Evolutionary conservation across 2,888 invertebrate species (phyloP).

Genomic region (Tyria jacobaeae): DNA sequence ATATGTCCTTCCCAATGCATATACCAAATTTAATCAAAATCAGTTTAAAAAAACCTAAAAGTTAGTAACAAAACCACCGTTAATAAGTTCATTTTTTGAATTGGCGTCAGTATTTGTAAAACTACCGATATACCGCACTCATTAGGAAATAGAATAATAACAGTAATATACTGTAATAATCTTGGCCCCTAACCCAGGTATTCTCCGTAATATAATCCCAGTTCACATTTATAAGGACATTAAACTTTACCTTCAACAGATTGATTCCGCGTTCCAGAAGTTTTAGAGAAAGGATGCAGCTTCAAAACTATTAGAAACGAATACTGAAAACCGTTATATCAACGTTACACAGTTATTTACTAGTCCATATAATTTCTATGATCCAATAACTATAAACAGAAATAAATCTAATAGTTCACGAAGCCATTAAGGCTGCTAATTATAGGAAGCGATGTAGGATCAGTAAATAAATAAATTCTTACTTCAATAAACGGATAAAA

Average conservation of each 20-base stretch:
- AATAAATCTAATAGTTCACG: slow-evolving; percentile 33
- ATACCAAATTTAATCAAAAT: too few relatives aligned
- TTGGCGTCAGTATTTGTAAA: background rate
- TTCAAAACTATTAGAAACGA: background rate
- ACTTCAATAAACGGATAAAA: slow-evolving; percentile 34
- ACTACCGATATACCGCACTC: background rate
- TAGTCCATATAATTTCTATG: slow-evolving; percentile 29
- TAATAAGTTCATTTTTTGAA: too few relatives aligned
- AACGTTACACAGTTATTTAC: slow-evolving; percentile 24
- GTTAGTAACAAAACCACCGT: too few relatives aligned
- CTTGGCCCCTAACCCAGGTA: slow-evolving; percentile 2
- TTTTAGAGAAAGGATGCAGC: background rate
- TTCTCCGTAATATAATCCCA: slow-evolving; percentile 5
- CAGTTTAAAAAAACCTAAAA: too few relatives aligned
- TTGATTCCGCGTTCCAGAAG: slow-evolving; percentile 15
- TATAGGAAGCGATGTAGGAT: slow-evolving; percentile 24
- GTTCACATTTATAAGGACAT: slow-evolving; percentile 15
- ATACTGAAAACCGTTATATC: slow-evolving; percentile 22
- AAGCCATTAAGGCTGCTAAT: slow-evolving; percentile 35
- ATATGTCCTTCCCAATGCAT: too few relatives aligned
- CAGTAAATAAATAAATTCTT: slow-evolving; percentile 34
- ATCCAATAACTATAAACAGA: slow-evolving; percentile 20
- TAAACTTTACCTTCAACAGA: background rate
- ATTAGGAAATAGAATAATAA: background rate
- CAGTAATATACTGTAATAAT: slow-evolving; percentile 6